These are phyloP conservation scores for Platichthys stellatus DNA, from an alignment of 2,113 vertebrate species.

Conservation along the genomic window DNA sequence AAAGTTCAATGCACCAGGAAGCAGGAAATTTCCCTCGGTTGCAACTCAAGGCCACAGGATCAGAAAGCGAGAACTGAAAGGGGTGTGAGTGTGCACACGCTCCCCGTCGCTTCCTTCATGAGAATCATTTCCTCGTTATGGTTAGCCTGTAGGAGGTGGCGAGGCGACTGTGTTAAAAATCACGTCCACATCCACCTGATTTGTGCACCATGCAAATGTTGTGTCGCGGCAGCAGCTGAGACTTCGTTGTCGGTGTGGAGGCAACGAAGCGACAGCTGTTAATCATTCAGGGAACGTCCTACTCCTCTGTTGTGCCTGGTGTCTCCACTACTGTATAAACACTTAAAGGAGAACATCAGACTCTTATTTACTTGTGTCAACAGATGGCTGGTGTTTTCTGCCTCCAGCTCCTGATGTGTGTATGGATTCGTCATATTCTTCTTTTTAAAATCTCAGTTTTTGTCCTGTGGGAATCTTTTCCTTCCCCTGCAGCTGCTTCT, in stretches of 20 bases:
- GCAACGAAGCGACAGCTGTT: conserved; percentile 37
- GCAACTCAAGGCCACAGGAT: conserved; percentile 21
- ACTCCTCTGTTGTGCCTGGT: conserved; percentile 9
- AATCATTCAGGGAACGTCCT: conserved; percentile 58
- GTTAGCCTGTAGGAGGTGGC: conserved; percentile 12
- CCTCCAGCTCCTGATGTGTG: neutral
- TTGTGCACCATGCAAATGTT: conserved; percentile 4
- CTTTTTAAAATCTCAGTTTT: too few species aligned
- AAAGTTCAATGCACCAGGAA: conserved; percentile 45
- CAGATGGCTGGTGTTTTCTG: neutral
- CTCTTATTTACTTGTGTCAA: conserved; percentile 40
- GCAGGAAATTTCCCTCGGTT: conserved; percentile 67
- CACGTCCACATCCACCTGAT: neutral
- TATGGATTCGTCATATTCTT: too few species aligned
- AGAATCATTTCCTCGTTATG: conserved; percentile 76
- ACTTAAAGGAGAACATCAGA: conserved; percentile 17
- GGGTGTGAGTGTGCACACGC: conserved; percentile 20
- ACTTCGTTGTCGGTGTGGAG: neutral
- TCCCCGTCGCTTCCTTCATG: conserved; percentile 65
- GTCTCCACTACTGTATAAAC: conserved; percentile 18
- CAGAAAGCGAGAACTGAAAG: conserved; percentile 80
- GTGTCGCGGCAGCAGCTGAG: too few species aligned
- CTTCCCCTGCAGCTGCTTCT: neutral
- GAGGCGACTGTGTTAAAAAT: conserved; percentile 9
- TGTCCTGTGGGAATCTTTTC: too few species aligned